Base-by-base conservation (phyloP, 2,113 vertebrate species). In the Anolis sagrei region DNA sequence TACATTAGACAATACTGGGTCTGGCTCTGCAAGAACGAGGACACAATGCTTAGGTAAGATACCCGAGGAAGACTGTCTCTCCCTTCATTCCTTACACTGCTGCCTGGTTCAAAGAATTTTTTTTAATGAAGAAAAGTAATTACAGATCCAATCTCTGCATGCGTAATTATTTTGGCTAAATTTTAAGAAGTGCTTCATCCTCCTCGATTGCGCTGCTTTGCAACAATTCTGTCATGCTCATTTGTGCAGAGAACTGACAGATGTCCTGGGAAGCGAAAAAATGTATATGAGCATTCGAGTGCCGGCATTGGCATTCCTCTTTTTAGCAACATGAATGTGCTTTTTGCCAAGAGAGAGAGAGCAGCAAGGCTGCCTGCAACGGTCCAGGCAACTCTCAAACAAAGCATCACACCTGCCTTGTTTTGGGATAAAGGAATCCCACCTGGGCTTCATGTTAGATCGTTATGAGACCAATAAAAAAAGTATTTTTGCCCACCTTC, bases 171-270 rank as follows among this genome's bases (percentile, higher is more conserved):
- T 79, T 70, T 70, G 0, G 8, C 25, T 85, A 69, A 69, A 70
- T 85, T 51, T 54, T 78, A 78, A 85, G 78, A 72, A 25, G 21
- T 21, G 25, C 49, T 78, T 79, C 27, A 44, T 3, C 32, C 29
- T 0, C 49, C 23, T 29, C 54, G 19, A 1, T 75, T n/a, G 2
- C 13, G 16, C n/a, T 36, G 44, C 27, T 21, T 72, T 61, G 66
- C 27, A 11, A 5, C 34, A 68, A 73, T 85, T 72, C 27, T 32
- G 51, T 79, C 25, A 4, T 61, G 48, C 51, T 62, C 68, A 44
- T 76, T 79, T 73, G 51, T 4, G 51, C 76, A 48, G 34, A 69
- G 83, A 72, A 79, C 34, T 29, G 18, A 72, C 76, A 61, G 83
- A 79, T 79, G 51, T 34, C 49, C 36, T n/a, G 34, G 34, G 72